Evolutionary conservation across 2,888 invertebrate genomes (phyloP), one percentile per base, ranked within the genome.

Genomic region (Cepaea hortensis): DNA sequence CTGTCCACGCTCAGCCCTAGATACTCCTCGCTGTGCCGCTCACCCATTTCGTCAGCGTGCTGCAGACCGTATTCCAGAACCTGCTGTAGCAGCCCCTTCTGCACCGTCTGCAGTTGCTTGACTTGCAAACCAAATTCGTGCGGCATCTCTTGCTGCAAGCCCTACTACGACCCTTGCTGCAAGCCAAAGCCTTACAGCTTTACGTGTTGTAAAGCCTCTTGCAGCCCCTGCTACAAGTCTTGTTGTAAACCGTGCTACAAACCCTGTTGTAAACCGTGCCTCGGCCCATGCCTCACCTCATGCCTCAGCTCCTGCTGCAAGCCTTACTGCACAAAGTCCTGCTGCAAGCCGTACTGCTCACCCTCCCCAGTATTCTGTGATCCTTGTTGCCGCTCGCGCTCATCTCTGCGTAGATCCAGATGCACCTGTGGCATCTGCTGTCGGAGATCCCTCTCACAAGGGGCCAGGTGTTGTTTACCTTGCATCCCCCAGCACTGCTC

Each of bases 401-500:
- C 77, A 3, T 6, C n/a, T 2, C 20, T 55, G 3, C 46, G 48
- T 18, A 75, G 6, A 48, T 5, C 18, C 48, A 1, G 18, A 18
- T 15, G 15, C 20, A 15, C 75, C 15, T 75, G 75, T 7, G 13
- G 15, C 75, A 11, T 48, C 50, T 75, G 75, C 75, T 46, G 46
- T 15, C 75, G 75, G 13, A 6, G 75, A 20, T 75, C 75, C 18
- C 0, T 48, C 11, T 75, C 75, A 3, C 20, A 4, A 3, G 75
- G 48, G 4, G n/a, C 77, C 9, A 77, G 77, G 55, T 77, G 77
- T n/a, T 7, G 13, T 9, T n/a, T 55, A 20, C 13, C 77, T 7
- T 77, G 77, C 77, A 61, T 77, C 15, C 55, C 77, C n/a, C 68
- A 18, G 18, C 68, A 77, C n/a, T 77, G 77, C 55, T 77, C 77